Conservation (phyloP, 2,797 vertebrate genomes). For the Pteronotus mesoamericanus region DNA sequence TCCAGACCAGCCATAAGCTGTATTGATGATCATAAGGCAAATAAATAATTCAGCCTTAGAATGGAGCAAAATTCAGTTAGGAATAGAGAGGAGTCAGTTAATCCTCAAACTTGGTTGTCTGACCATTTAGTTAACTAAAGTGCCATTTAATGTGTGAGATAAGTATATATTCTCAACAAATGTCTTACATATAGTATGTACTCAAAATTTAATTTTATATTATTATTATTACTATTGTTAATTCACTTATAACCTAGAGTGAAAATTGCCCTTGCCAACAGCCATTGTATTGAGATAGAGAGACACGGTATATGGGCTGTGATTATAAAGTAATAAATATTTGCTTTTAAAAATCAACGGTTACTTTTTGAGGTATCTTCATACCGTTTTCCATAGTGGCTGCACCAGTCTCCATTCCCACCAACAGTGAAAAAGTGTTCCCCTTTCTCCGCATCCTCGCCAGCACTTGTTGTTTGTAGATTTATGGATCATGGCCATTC, state of each 20-base stretch:
- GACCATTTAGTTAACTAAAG: not conserved
- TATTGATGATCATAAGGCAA: not conserved
- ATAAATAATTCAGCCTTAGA: slow-evolving; percentile 24
- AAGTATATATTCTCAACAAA: not conserved
- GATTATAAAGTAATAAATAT: not conserved
- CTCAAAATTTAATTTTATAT: slow-evolving; percentile 22
- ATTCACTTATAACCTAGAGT: not conserved
- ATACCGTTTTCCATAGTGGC: too few species aligned
- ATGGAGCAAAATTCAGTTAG: slow-evolving; percentile 7
- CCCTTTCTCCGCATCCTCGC: too few species aligned
- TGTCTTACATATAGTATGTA: not conserved
- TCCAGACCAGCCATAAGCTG: not conserved
- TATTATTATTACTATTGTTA: not conserved
- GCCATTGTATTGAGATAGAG: not conserved
- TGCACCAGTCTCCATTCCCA: too few species aligned
- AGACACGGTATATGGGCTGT: not conserved
- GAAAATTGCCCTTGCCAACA: slow-evolving; percentile 42
- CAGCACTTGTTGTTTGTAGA: too few species aligned
- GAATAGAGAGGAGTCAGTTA: not conserved
- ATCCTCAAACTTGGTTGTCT: not conserved
- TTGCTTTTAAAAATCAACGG: not conserved
- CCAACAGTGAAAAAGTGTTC: too few species aligned
- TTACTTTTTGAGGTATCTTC: too few species aligned
- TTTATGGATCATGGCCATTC: too few species aligned
- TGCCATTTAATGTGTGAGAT: not conserved